Percentiles rank a stretch among this genome's conserved stretches.
Conservation (phyloP, 1,140 invertebrate species). For the Drosophila lacertosa region DNA sequence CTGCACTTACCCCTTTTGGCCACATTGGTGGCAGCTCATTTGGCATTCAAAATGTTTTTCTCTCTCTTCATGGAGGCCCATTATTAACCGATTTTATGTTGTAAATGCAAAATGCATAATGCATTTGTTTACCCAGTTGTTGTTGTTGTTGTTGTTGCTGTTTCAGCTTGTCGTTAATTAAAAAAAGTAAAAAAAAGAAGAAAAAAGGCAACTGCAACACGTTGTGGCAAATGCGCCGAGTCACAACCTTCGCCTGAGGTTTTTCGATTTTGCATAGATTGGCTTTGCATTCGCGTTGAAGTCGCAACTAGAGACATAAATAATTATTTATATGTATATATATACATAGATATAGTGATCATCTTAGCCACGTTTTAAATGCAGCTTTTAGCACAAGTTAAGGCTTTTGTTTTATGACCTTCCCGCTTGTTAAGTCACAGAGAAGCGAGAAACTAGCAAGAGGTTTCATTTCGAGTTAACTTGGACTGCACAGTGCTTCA, state of each 20-base stretch:
- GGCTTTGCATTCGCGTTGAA: slow-evolving; percentile 5
- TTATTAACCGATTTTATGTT: slow-evolving; percentile 65
- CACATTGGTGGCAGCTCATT: slow-evolving; percentile 51
- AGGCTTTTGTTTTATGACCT: slow-evolving; percentile 44
- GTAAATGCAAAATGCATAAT: slow-evolving; percentile 58
- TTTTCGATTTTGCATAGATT: slow-evolving; percentile 48
- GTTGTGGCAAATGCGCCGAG: slow-evolving; percentile 4
- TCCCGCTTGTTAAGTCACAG: slow-evolving; percentile 33
- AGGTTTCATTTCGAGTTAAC: neutral
- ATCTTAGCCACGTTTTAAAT: slow-evolving; percentile 34
- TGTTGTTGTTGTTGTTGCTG: slow-evolving; percentile 16
- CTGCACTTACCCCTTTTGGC: neutral
- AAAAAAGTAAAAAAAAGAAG: slow-evolving; percentile 16
- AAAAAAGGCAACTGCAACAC: slow-evolving; percentile 19
- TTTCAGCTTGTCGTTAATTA: slow-evolving; percentile 35
- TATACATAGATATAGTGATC: neutral
- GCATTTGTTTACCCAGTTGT: slow-evolving; percentile 50
- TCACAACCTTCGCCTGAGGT: slow-evolving; percentile 30
- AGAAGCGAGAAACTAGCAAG: slow-evolving; percentile 8
- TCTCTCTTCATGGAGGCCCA: slow-evolving; percentile 31
- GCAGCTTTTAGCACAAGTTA: slow-evolving; percentile 36
- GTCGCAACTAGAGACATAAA: neutral
- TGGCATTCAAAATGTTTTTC: slow-evolving; percentile 72
- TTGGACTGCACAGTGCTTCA: slow-evolving; percentile 4
- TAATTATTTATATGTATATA: neutral